Percentiles rank a stretch among this genome's conserved stretches.
phyloP scores from a whole-genome alignment of 1,140 invertebrate genomes.

The Kradibia gibbosae region DNA sequence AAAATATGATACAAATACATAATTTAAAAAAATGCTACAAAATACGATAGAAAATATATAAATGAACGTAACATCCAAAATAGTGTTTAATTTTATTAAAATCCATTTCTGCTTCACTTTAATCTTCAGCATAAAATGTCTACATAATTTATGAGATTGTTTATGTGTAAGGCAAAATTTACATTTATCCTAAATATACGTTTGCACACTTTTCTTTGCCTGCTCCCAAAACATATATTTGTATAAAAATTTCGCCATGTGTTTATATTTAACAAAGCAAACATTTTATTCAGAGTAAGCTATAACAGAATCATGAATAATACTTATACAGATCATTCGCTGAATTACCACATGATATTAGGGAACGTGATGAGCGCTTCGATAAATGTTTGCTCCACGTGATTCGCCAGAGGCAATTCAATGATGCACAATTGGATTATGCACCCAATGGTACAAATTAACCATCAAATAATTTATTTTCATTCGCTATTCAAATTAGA shows the following conservation, averaged over 20 bases:
- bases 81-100: too few relatives aligned
- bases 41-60: too few relatives aligned
- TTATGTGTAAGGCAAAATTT: not conserved
- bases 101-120: too few relatives aligned
- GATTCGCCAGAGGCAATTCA: slow-evolving; percentile 62
- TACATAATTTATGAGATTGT: too few relatives aligned
- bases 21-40: too few relatives aligned
- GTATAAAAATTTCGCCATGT: not conserved
- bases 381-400: slow-evolving; percentile 66
- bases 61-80: too few relatives aligned
- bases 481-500: not conserved
- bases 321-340: slow-evolving; percentile 29
- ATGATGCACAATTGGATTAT: slow-evolving; percentile 42
- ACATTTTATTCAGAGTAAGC: not conserved
- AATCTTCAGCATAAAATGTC: too few relatives aligned
- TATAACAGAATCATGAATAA: slow-evolving; percentile 17
- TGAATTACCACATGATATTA: slow-evolving; percentile 62
- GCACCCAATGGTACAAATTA: slow-evolving; percentile 11
- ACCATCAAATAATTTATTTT: slow-evolving; percentile 27
- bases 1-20: too few relatives aligned
- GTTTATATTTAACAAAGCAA: not conserved
- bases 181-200: not conserved
- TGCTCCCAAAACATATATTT: not conserved
- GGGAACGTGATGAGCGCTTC: slow-evolving; percentile 52
- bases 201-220: not conserved